Conservation (phyloP, 2,888 invertebrate species). For the Oasisia sp. region DNA sequence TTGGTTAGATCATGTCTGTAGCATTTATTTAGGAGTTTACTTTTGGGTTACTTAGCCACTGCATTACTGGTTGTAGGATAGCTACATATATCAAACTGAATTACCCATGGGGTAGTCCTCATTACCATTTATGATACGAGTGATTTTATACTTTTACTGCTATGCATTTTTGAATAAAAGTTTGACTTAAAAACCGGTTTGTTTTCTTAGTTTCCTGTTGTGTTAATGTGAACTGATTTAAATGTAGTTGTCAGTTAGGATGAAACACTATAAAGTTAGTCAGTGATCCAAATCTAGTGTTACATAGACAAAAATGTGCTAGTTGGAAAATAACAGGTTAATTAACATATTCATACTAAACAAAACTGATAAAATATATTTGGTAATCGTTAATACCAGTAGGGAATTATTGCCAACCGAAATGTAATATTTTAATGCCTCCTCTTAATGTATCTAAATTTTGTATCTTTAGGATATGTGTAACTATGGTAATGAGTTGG, state of each 20-base stretch:
- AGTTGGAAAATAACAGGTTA: not conserved
- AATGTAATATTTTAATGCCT: not conserved
- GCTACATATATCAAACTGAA: not conserved
- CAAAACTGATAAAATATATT: not conserved
- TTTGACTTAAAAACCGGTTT: not conserved
- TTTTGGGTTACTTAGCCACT: not conserved
- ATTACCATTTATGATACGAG: not conserved
- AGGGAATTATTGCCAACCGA: not conserved
- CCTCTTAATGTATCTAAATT: not conserved
- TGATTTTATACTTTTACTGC: not conserved
- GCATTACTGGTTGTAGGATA: not conserved
- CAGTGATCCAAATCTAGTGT: not conserved
- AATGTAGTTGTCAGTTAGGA: not conserved
- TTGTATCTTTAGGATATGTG: not conserved
- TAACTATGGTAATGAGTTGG: not conserved
- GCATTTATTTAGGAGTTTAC: not conserved
- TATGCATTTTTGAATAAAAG: constrained; percentile 6
- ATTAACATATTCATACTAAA: not conserved
- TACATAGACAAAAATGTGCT: not conserved
- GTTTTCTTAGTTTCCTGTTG: not conserved
- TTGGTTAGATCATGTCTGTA: not conserved
- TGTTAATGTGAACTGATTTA: not conserved
- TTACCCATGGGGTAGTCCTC: not conserved
- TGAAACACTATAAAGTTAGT: not conserved
- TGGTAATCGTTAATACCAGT: not conserved